Evolutionary conservation across 2,888 invertebrate species (phyloP).

Genomic region (Mayetiola destructor): DNA sequence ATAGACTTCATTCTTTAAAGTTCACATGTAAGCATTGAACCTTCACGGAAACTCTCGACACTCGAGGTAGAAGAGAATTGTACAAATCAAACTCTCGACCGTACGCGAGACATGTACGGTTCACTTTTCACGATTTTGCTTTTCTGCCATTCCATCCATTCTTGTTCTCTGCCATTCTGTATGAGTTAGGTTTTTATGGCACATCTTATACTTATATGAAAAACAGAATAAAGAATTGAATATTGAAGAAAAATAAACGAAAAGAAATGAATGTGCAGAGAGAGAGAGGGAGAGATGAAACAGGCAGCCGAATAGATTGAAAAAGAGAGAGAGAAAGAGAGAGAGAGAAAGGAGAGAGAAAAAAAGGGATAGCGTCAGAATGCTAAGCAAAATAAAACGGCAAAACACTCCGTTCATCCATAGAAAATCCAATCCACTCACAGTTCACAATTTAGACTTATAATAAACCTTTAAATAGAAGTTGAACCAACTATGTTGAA

Average conservation of each 20-base stretch:
- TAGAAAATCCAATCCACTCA: background rate
- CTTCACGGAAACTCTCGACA: too few species aligned
- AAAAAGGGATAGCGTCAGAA: too few species aligned
- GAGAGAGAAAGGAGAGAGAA: background rate
- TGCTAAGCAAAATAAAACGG: too few species aligned
- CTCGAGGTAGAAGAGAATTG: constrained; percentile 1
- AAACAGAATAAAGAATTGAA: background rate
- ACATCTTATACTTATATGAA: background rate
- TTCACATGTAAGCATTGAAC: constrained; percentile 5
- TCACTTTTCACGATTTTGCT: background rate
- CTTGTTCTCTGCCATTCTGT: background rate
- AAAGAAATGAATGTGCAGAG: background rate
- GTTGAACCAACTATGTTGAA: too few species aligned
- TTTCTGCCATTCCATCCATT: background rate
- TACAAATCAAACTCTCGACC: constrained; percentile 6
- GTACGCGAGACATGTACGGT: constrained; percentile 5
- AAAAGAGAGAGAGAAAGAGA: background rate
- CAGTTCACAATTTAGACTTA: background rate
- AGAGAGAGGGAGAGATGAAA: background rate
- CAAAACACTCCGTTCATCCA: background rate
- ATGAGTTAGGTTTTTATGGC: background rate
- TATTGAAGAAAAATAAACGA: background rate
- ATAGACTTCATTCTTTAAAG: background rate
- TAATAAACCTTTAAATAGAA: too few species aligned
- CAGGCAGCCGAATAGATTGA: background rate